phyloP scores from a whole-genome alignment of 1,140 invertebrate species.

The Platorchestia sp. region DNA sequence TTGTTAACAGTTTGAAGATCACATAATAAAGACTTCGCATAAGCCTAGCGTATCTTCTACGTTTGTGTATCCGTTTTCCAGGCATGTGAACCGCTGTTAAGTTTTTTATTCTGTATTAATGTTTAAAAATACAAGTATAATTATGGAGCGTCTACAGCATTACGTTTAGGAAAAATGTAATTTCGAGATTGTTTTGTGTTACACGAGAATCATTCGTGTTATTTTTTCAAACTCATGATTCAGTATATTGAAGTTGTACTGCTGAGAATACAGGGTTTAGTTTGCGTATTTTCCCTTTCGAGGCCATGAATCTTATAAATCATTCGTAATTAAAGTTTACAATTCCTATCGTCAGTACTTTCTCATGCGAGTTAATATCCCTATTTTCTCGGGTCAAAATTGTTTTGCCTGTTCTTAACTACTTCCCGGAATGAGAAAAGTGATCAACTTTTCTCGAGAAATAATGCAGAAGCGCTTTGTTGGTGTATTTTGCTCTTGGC shows the following conservation, averaged over 20 bases:
- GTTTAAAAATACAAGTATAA: not conserved
- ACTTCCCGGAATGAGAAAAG: not conserved
- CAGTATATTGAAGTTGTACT: not conserved
- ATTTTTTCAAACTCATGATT: not conserved
- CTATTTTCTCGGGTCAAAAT: not conserved
- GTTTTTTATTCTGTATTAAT: not conserved
- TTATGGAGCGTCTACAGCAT: not conserved
- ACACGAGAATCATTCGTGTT: not conserved
- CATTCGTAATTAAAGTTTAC: not conserved
- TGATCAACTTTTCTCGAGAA: not conserved
- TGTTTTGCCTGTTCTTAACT: not conserved
- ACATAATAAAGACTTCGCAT: not conserved
- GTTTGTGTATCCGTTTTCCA: not conserved
- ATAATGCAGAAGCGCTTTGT: not conserved
- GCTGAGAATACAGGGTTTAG: not conserved
- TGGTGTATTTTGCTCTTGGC: not conserved
- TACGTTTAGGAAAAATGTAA: too few relatives aligned
- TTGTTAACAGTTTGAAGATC: not conserved
- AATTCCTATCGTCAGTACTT: not conserved
- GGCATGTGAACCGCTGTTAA: not conserved
- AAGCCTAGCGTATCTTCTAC: not conserved
- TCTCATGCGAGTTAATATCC: not conserved
- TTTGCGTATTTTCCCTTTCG: not conserved
- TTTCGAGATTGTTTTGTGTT: not conserved
- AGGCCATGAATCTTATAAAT: not conserved